Base-by-base conservation (phyloP, 2,888 invertebrate species). In the Ferrisia virgata region DNA sequence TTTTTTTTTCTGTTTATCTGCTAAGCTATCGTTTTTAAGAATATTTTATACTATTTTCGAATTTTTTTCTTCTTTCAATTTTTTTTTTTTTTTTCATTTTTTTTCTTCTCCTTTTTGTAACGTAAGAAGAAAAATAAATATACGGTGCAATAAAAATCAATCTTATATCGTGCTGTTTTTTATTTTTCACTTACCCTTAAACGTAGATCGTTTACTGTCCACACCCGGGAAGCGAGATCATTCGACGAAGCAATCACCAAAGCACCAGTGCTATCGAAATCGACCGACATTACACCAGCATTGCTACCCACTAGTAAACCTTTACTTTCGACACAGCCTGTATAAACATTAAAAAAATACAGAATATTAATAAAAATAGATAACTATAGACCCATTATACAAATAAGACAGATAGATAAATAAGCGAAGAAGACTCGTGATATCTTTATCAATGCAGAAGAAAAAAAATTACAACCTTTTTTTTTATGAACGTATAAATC, bases 151-250 rank as follows among this genome's bases (percentile, higher is more conserved):
- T 83, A 83, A 83, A n/a, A 82, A 82, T 69, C 82, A 82, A 82
- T 82, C 1, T 22, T 39, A 33, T 39, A n/a, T n/a, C n/a, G n/a
- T n/a, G 78, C 2, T 72, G 22, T 1, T 53, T 53, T 53, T 53
- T 18, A 22, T 78, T 79, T 64, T 22, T 84, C 28, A 91, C 93
- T 92, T 89, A 96, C 97, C 94, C 96, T 93, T 89, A 97, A 91
- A 88, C 98, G 92, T 89, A 94, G 95, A 89, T 98, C 98, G 86
- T 90, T 91, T 82, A 98, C 93, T 11, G 96, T 96, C 99, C 99
- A 99, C 85, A 99, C 95, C 85, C 99, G 92, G 88, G 96, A 96
- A 22, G 98, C 98, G 89, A 95, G 97, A 90, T 99, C 99, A 89
- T 97, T 97, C 69, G 98, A 98, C 78, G 98, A 96, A 18, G 95